These are phyloP conservation scores for Hyalella azteca DNA, from an alignment of 2,888 invertebrate genomes.

Conservation along the genomic window DNA sequence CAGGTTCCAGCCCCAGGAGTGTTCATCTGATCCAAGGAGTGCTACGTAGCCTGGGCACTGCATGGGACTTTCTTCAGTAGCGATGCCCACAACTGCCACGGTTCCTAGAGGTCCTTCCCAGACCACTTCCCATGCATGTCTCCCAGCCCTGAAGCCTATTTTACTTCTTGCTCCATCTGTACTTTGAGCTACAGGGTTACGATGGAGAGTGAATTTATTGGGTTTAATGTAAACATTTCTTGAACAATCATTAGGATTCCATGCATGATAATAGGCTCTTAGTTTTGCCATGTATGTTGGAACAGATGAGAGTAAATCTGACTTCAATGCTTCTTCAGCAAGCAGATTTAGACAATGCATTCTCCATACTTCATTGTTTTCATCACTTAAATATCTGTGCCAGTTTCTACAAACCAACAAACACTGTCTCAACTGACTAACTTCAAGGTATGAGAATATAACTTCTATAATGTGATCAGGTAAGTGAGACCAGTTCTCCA, in stretches of 20 bases:
- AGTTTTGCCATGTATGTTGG: conserved; percentile 92
- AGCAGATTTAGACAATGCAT: conserved; percentile 84
- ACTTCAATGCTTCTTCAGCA: conserved; percentile 85
- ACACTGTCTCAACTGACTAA: conserved; percentile 86
- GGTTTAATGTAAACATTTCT: conserved; percentile 95
- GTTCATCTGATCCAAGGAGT: conserved; percentile 90
- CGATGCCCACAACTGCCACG: conserved; percentile 94
- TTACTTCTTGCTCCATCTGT: conserved; percentile 93
- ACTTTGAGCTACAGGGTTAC: conserved; percentile 98
- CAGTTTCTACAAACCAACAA: conserved; percentile 91
- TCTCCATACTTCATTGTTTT: conserved; percentile 95
- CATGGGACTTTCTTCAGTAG: conserved; percentile 90
- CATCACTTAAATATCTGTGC: conserved; percentile 87
- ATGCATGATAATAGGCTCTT: conserved; percentile 90
- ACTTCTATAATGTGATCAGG: conserved; percentile 84
- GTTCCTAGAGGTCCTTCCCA: conserved; percentile 99
- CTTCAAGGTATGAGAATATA: conserved; percentile 87
- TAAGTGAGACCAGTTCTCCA: conserved; percentile 62
- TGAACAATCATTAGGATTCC: conserved; percentile 97
- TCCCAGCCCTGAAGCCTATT: conserved; percentile 84
- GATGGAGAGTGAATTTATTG: conserved; percentile 95
- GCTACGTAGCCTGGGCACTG: conserved; percentile 96
- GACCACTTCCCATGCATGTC: conserved; percentile 97
- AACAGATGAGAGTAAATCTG: conserved; percentile 85
- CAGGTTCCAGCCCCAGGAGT: conserved; percentile 99